phyloP scores from a whole-genome alignment of 2,888 invertebrate genomes.

The Coleophora deauratella region DNA sequence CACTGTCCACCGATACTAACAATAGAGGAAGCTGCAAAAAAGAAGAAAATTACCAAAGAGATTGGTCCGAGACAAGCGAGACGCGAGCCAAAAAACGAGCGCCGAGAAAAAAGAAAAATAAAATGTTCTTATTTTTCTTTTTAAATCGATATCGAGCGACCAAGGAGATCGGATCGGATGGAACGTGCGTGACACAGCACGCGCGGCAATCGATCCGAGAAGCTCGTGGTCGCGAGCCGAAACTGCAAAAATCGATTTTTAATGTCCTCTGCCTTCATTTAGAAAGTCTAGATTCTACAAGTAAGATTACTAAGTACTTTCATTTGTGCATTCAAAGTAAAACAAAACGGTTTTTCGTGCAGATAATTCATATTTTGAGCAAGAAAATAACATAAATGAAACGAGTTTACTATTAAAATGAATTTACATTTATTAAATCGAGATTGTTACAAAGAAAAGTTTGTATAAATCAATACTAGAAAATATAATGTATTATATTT shows the following conservation, averaged over 20 bases:
- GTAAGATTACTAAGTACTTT: slow-evolving; percentile 1
- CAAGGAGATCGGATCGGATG: slow-evolving; percentile 29
- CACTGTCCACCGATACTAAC: slow-evolving; percentile 33
- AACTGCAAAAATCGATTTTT: slow-evolving; percentile 49
- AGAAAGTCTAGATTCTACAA: slow-evolving; percentile 1
- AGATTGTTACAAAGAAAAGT: too few relatives aligned
- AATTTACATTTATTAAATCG: too few relatives aligned
- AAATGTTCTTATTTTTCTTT: slow-evolving; percentile 14
- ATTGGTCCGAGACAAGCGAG: slow-evolving; percentile 39
- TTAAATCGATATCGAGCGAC: slow-evolving; percentile 42
- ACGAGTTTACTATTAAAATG: too few relatives aligned
- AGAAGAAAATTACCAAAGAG: slow-evolving; percentile 33
- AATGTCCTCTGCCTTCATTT: not conserved
- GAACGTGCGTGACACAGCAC: slow-evolving; percentile 60
- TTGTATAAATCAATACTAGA: too few relatives aligned
- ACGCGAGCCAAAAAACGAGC: slow-evolving; percentile 49
- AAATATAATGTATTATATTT: too few relatives aligned
- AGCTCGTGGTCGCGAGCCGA: slow-evolving; percentile 24
- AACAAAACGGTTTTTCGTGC: not conserved
- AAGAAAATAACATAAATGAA: too few relatives aligned
- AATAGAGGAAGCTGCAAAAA: slow-evolving; percentile 37
- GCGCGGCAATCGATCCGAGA: slow-evolving; percentile 41
- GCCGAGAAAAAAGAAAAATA: slow-evolving; percentile 31
- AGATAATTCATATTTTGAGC: too few relatives aligned
- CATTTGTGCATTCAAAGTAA: slow-evolving; percentile 5